These are phyloP conservation scores for Sardina pilchardus DNA, from an alignment of 2,113 vertebrate species.

Conservation along the genomic window DNA sequence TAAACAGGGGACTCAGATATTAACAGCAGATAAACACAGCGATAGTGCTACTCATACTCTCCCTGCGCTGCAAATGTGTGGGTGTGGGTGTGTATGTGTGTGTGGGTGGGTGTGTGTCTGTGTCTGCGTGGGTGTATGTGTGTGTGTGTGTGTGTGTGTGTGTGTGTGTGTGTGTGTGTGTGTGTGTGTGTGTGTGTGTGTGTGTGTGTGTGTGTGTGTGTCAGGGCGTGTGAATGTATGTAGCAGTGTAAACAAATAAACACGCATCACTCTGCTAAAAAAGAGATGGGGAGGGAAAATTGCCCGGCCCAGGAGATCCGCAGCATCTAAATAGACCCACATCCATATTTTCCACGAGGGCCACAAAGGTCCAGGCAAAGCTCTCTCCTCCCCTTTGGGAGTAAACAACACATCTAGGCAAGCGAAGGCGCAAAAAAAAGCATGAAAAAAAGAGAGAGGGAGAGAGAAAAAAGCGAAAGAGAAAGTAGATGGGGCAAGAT, in stretches of 20 bases:
- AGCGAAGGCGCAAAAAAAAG: neutral
- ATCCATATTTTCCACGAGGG: neutral
- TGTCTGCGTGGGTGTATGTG: too few relatives aligned
- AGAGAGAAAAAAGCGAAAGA: neutral
- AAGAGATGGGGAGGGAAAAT: neutral
- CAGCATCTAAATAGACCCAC: neutral
- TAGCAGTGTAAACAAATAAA: neutral
- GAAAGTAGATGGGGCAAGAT: neutral
- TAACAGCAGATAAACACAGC: constrained; percentile 52
- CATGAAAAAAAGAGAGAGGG: neutral
- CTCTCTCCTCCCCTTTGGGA: neutral
- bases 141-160: neutral
- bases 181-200: neutral
- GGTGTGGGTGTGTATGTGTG: neutral
- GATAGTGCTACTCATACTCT: constrained; percentile 15
- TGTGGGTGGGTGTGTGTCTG: neutral
- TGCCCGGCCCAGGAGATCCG: neutral
- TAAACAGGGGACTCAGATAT: constrained; percentile 62
- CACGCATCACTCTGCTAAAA: neutral
- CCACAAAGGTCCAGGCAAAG: neutral
- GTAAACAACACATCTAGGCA: neutral
- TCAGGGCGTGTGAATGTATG: neutral
- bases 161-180: neutral
- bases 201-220: neutral
- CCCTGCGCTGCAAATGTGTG: neutral